Base-by-base conservation (phyloP, 2,113 vertebrate species). In the Phaethon lepturus region DNA sequence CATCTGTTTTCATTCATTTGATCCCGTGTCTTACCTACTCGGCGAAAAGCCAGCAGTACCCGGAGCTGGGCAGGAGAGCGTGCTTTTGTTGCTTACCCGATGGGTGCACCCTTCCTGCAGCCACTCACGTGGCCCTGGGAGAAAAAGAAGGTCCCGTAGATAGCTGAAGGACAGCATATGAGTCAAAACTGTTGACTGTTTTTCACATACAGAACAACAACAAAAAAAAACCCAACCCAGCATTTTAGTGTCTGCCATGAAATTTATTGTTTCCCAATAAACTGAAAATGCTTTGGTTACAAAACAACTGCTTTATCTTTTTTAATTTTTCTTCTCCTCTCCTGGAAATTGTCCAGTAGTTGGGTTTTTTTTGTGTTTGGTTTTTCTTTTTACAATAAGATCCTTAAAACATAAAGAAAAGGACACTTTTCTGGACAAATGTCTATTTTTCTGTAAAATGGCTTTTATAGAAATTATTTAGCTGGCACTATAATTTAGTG, bases 181-280 rank as follows among this genome's bases (percentile, higher is more conserved):
- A 75, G 62, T 95, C 42, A 90, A 85, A 94, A 31, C 42, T 56
- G 28, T 90, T 66, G 67, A 63, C 22, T 8, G 29, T 6, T 82
- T 85, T 72, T 88, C 53, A 79, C 29, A 55, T 2, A 24, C 1
- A 11, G 38, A 38, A 38, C 38, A 38, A 38, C 38, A 38, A 38
- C 7, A 38, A 38, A 38, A 38, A 89, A 91, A 74, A 23, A 23
- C n/a, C 0, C 8, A 38, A 38, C 31, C 38, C 45, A 45, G 66
- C 7, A 63, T 86, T 93, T 92, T 68, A 95, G 62, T 93, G 62
- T 60, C 63, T 83, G 49, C 26, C 33, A 40, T 90, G 63, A 83
- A 92, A 86, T 83, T 14, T 68, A 72, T 87, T 88, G 60, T 55
- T 93, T 93, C 79, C 25, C 44, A 73, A 76, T 85, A 92, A 83